Conservation (phyloP, 1,140 invertebrate genomes). For the Eriosoma lanigerum region DNA sequence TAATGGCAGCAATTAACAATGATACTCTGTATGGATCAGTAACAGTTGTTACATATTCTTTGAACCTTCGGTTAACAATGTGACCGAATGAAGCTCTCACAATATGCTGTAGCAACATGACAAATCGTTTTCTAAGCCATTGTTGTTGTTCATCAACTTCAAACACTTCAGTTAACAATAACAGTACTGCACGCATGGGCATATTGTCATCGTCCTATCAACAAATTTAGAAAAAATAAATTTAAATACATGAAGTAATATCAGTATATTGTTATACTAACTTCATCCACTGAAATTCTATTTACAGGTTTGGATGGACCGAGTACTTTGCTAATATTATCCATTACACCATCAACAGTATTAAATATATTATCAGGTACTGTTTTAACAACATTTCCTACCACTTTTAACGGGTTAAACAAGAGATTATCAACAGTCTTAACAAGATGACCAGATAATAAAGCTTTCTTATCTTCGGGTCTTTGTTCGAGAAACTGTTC, state of each 20-base stretch:
- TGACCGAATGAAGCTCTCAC: conserved; percentile 80
- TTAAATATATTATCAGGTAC: conserved; percentile 81
- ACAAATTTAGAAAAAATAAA: conserved; percentile 34
- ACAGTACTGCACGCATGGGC: conserved; percentile 79
- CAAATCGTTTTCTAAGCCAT: conserved; percentile 81
- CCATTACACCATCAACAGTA: conserved; percentile 80
- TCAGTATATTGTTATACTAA: not conserved
- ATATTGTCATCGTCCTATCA: conserved; percentile 76
- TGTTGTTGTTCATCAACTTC: conserved; percentile 84
- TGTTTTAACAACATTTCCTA: conserved; percentile 72
- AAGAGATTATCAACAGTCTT: conserved; percentile 67
- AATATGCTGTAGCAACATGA: conserved; percentile 75
- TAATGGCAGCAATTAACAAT: conserved; percentile 32
- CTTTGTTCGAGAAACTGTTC: conserved; percentile 78
- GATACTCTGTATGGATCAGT: conserved; percentile 68
- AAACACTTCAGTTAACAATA: conserved; percentile 90
- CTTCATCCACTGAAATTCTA: conserved; percentile 18
- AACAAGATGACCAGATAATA: conserved; percentile 63
- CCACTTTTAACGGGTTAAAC: conserved; percentile 78
- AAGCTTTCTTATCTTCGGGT: conserved; percentile 70
- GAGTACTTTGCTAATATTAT: conserved; percentile 66
- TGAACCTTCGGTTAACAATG: conserved; percentile 84
- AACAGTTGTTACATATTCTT: conserved; percentile 86
- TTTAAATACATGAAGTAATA: too few relatives aligned
- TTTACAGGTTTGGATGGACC: conserved; percentile 36